phyloP scores from a whole-genome alignment of 1,140 invertebrate genomes.

The Nasonia vitripennis region DNA sequence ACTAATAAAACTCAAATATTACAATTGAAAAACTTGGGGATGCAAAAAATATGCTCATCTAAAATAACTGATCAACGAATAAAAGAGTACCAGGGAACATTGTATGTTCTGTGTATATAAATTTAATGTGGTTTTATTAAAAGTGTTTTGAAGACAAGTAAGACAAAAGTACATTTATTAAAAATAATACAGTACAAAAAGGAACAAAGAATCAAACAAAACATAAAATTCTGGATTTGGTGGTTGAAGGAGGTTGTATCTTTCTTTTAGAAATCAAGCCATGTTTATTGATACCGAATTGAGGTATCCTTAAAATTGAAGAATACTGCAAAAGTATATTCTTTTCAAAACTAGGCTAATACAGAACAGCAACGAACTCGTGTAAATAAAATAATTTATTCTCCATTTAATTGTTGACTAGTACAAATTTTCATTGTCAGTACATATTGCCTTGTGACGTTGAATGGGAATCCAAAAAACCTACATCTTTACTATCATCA shows the following conservation, averaged over 20 bases:
- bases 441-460: too few relatives aligned
- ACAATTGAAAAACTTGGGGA: slow-evolving; percentile 46
- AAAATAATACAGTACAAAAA: background rate
- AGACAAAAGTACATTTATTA: background rate
- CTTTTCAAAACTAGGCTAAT: too few relatives aligned
- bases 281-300: too few relatives aligned
- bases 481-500: too few relatives aligned
- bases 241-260: background rate
- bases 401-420: too few relatives aligned
- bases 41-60: slow-evolving; percentile 55
- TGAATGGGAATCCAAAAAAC: too few relatives aligned
- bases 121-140: slow-evolving; percentile 25
- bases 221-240: background rate
- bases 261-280: background rate
- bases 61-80: slow-evolving; percentile 53
- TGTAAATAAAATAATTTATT: too few relatives aligned
- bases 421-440: too few relatives aligned
- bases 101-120: slow-evolving; percentile 11
- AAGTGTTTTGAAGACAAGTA: background rate
- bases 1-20: slow-evolving; percentile 64
- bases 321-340: too few relatives aligned
- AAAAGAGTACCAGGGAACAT: slow-evolving; percentile 44
- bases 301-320: too few relatives aligned
- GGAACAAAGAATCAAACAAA: background rate
- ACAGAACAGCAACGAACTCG: too few relatives aligned